phyloP scores from a whole-genome alignment of 1,140 invertebrate species.

The Dufourea novaeangliae region DNA sequence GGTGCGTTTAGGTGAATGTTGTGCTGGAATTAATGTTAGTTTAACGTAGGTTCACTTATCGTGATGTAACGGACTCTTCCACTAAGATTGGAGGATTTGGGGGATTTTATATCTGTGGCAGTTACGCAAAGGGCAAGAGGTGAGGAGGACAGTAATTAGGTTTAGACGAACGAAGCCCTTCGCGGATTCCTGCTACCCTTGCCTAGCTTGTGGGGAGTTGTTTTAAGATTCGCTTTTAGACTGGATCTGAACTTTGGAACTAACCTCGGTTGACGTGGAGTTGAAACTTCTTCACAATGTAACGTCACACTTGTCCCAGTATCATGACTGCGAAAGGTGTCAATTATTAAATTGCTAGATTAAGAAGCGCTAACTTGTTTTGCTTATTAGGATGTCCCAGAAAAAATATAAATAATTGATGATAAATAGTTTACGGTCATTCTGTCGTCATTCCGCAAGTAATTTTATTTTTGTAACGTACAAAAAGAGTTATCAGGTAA shows the following conservation, averaged over 20 bases:
- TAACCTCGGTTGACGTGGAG: neutral
- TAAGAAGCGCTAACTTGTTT: no score
- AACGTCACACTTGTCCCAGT: neutral
- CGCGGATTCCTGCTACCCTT: neutral
- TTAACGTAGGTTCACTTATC: neutral
- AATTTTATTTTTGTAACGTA: no score
- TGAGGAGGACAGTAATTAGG: constrained; percentile 30
- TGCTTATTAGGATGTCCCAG: no score
- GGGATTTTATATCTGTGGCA: neutral
- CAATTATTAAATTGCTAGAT: no score
- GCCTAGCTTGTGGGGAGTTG: neutral
- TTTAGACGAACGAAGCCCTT: constrained; percentile 31
- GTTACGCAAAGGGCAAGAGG: constrained; percentile 24
- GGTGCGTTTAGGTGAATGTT: no score
- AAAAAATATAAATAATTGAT: no score
- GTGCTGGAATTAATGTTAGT: no score
- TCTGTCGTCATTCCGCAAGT: no score
- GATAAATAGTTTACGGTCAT: no score
- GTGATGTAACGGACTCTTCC: neutral
- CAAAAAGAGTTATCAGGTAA: no score
- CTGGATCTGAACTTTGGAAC: neutral
- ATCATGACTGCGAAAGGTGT: no score
- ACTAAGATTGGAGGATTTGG: neutral
- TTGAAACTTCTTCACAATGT: neutral
- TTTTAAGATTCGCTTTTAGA: neutral